Evolutionary conservation across 92 coral and sea anemone species (phyloP), one percentile per base, ranked within the genome.

Genomic region (Heteractis magnifica): DNA sequence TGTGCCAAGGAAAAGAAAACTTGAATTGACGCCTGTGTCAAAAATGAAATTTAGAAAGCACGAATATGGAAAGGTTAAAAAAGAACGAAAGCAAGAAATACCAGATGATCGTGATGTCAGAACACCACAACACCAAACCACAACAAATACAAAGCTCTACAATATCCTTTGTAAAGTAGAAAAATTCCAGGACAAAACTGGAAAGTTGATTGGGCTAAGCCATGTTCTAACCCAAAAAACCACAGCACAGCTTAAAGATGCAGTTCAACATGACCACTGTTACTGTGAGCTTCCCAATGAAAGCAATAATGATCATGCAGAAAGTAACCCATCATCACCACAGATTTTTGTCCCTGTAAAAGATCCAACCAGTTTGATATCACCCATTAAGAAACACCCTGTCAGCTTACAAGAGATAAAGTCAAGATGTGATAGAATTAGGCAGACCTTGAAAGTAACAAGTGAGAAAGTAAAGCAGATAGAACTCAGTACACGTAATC

Each of bases 221-320:
- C 84, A 81, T 65, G 76, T 68, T 48, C 41, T 81, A 48, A 12
- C 16, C 13, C 78, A 64, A 21, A 65, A 81, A 49, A 81, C 84
- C 10, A 41, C 76, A 81, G 56, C 20, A 21, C 56, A 81, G 48
- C 77, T 81, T 48, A 81, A 49, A 64, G 78, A 64, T 34, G 52
- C 77, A 64, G 77, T 81, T 62, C 51, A 41, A 65, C 78, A 64
- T 81, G 84, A 81, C 53, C 84, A 81, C 60, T 64, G 84, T 81
- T 65, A 81, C 53, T 65, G 72, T 15, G n/a, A 65, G 7, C 34
- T 6, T 65, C 72, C 56, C 8, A 11, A 53, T 7, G 56, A 53
- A 11, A 53, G 26, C 26, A 26, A 26, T 26, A 26, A 26, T 1
- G 26, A 26, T 26, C 26, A 26, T 26, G 26, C 26, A 26, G 26